These are phyloP conservation scores for Chinchilla lanigera DNA, from an alignment of 2,113 vertebrate species.

Conservation along the genomic window DNA sequence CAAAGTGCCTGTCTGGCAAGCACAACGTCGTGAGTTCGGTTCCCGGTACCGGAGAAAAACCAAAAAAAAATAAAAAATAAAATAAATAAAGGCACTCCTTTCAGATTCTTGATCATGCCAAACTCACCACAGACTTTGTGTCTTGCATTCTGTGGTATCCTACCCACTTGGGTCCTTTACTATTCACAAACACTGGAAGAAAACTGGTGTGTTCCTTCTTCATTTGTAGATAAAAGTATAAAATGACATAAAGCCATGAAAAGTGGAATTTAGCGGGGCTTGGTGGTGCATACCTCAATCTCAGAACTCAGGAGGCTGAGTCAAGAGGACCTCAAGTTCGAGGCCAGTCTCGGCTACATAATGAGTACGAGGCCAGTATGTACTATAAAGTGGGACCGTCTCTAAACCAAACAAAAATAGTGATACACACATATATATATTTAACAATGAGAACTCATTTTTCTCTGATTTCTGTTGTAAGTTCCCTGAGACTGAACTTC, in stretches of 20 bases:
- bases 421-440: neutral
- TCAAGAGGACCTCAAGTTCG: neutral
- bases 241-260: neutral
- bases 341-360: neutral
- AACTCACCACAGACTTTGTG: neutral
- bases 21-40: no score
- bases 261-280: neutral
- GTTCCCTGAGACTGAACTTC: neutral
- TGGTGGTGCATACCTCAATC: neutral
- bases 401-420: neutral
- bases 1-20: no score
- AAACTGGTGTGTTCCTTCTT: neutral
- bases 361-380: neutral
- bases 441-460: neutral
- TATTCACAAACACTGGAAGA: neutral
- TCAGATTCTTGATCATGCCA: neutral
- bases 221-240: neutral
- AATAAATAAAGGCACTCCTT: neutral
- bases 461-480: neutral
- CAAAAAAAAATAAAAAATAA: no score
- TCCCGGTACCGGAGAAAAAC: no score
- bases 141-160: fast-evolving
- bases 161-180: neutral
- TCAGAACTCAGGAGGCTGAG: neutral
- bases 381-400: neutral